Percentiles rank a stretch among this genome's conserved stretches.
phyloP scores from a whole-genome alignment of 2,888 invertebrate genomes.

The Stegana nigrithorax region DNA sequence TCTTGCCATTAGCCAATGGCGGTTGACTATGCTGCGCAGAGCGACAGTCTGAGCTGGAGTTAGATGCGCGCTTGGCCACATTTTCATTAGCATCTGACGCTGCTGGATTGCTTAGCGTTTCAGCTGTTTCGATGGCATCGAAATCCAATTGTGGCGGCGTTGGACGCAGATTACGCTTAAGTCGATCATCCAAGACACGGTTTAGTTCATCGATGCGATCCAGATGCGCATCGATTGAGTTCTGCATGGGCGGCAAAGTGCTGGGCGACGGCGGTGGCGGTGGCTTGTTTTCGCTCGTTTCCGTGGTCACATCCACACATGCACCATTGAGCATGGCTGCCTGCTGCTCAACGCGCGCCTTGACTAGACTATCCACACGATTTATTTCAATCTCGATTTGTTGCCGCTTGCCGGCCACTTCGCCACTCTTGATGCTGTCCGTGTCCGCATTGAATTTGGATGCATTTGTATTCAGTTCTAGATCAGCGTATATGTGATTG shows the following conservation, averaged over 20 bases:
- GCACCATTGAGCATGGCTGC: too few relatives aligned
- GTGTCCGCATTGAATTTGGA: slow-evolving; percentile 23
- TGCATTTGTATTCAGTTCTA: slow-evolving; percentile 49
- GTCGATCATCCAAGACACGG: slow-evolving; percentile 63
- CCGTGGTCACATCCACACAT: too few relatives aligned
- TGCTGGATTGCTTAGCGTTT: slow-evolving; percentile 31
- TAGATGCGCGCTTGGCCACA: slow-evolving; percentile 56
- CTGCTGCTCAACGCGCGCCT: neutral
- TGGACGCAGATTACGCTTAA: slow-evolving; percentile 57
- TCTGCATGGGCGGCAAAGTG: slow-evolving; percentile 40
- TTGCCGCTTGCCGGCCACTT: slow-evolving; percentile 32
- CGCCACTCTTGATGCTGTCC: slow-evolving; percentile 40
- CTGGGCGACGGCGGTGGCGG: neutral
- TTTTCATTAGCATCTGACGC: slow-evolving; percentile 33
- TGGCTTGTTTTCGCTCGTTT: neutral
- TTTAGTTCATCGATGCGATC: slow-evolving; percentile 67
- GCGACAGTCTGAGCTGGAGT: slow-evolving; percentile 62
- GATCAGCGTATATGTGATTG: slow-evolving; percentile 65
- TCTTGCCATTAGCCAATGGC: slow-evolving; percentile 44
- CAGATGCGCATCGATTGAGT: slow-evolving; percentile 66
- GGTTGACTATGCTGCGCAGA: slow-evolving; percentile 38
- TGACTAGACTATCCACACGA: slow-evolving; percentile 32
- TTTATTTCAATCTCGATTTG: slow-evolving; percentile 60
- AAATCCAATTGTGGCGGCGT: slow-evolving; percentile 41
- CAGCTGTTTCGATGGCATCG: slow-evolving; percentile 56